phyloP scores from a whole-genome alignment of 2,797 vertebrate species.

The Syngnathus rostellatus region DNA sequence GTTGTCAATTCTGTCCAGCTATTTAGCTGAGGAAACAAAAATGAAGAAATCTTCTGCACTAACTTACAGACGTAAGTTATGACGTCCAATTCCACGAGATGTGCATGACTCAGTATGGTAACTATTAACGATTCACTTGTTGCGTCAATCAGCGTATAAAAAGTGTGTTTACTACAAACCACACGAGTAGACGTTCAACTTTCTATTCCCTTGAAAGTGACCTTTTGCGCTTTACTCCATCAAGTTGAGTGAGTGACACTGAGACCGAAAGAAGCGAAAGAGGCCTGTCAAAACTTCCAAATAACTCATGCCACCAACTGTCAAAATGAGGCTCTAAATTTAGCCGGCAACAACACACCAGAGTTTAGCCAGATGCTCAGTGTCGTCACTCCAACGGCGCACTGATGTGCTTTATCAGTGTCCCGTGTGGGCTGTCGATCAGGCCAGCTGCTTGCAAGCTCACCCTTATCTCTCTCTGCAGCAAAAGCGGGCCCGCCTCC shows the following conservation, averaged over 20 bases:
- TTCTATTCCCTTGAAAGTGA: conserved; percentile 27
- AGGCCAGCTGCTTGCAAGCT: conserved; percentile 45
- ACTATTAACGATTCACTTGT: not conserved
- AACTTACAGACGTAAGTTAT: not conserved
- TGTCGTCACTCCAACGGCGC: conserved; percentile 58
- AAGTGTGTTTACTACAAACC: conserved; percentile 26
- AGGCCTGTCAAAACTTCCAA: conserved; percentile 34
- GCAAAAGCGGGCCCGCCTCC: conserved; percentile 41
- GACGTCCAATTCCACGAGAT: not conserved
- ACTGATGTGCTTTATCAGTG: conserved; percentile 60
- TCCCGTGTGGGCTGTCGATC: conserved; percentile 53
- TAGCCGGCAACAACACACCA: conserved; percentile 46
- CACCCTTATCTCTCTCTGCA: conserved; percentile 50
- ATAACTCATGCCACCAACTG: conserved; percentile 60
- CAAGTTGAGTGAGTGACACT: conserved; percentile 7
- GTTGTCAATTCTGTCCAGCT: not conserved
- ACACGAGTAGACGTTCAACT: conserved; percentile 21
- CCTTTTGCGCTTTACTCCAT: conserved; percentile 27
- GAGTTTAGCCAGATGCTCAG: conserved; percentile 60
- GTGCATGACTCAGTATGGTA: not conserved
- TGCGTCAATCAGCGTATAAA: not conserved
- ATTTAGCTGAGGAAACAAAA: not conserved
- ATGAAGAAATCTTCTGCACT: not conserved
- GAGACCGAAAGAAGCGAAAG: conserved; percentile 18
- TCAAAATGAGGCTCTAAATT: conserved; percentile 61